Evolutionary conservation across 1,140 invertebrate genomes (phyloP).

Genomic region (Solenopsis invicta): DNA sequence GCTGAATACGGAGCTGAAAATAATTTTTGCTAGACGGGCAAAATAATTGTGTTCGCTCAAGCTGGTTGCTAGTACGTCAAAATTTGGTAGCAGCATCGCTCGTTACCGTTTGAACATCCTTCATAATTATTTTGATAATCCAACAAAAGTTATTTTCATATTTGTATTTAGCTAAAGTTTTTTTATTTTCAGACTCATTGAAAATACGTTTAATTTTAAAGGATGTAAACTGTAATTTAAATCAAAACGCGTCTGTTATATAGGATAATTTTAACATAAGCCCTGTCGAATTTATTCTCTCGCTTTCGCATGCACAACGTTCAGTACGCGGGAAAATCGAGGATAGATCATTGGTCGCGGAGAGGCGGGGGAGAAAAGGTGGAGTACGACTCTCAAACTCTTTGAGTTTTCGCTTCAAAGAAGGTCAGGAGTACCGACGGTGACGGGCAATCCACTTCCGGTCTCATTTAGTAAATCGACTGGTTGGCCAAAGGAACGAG

Average conservation of each 20-base stretch:
- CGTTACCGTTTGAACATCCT: too few relatives aligned
- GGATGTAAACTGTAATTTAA: not conserved
- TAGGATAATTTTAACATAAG: not conserved
- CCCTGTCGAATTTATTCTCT: constrained; percentile 14
- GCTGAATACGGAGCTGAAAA: too few relatives aligned
- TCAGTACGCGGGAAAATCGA: too few relatives aligned
- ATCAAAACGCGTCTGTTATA: not conserved
- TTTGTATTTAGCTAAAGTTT: not conserved
- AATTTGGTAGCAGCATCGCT: too few relatives aligned
- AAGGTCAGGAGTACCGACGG: constrained; percentile 59
- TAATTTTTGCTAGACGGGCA: too few relatives aligned
- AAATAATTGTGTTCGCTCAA: too few relatives aligned
- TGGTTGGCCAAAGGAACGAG: constrained; percentile 58
- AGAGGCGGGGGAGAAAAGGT: not conserved
- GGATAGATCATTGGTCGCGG: not conserved
- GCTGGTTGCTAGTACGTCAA: too few relatives aligned
- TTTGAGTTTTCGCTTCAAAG: constrained; percentile 67
- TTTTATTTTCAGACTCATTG: too few relatives aligned
- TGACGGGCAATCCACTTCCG: constrained; percentile 73
- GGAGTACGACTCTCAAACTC: not conserved
- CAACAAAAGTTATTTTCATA: not conserved
- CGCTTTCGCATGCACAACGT: not conserved
- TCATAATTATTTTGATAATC: too few relatives aligned
- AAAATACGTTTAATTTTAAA: too few relatives aligned
- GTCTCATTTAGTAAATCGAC: constrained; percentile 74